A percentile compares a stretch with the other conserved stretches of the same genome.
Conservation (phyloP, 2,888 invertebrate species). For the Thereva unica region DNA sequence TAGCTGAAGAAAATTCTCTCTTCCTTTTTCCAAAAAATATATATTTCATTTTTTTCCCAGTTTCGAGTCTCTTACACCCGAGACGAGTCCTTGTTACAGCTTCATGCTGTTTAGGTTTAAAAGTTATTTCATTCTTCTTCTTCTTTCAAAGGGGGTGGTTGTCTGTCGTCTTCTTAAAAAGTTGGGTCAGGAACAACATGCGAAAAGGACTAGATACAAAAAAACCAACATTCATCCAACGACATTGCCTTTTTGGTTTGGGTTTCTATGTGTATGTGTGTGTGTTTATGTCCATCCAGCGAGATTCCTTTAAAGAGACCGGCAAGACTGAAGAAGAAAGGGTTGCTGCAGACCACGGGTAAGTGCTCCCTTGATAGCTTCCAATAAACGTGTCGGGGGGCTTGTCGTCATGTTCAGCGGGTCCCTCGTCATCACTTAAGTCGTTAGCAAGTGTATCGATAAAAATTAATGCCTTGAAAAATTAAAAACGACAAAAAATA, state of each 20-base stretch:
- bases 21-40: too few species aligned
- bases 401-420: conserved; percentile 1
- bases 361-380: not conserved
- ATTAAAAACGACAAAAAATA: conserved; percentile 24
- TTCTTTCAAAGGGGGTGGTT: not conserved
- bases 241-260: too few species aligned
- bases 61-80: too few species aligned
- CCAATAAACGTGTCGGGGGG: conserved; percentile 17
- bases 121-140: not conserved
- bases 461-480: conserved; percentile 30
- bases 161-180: not conserved
- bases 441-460: conserved; percentile 22
- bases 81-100: not conserved
- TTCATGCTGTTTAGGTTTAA: not conserved
- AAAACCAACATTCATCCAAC: too few species aligned
- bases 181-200: too few species aligned
- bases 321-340: conserved; percentile 4
- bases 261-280: too few species aligned
- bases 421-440: not conserved
- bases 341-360: not conserved
- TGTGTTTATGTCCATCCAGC: too few species aligned
- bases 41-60: too few species aligned
- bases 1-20: too few species aligned
- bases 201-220: too few species aligned
- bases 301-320: not conserved